Conservation (phyloP, 2,888 invertebrate species). For the Agrochola litura region DNA sequence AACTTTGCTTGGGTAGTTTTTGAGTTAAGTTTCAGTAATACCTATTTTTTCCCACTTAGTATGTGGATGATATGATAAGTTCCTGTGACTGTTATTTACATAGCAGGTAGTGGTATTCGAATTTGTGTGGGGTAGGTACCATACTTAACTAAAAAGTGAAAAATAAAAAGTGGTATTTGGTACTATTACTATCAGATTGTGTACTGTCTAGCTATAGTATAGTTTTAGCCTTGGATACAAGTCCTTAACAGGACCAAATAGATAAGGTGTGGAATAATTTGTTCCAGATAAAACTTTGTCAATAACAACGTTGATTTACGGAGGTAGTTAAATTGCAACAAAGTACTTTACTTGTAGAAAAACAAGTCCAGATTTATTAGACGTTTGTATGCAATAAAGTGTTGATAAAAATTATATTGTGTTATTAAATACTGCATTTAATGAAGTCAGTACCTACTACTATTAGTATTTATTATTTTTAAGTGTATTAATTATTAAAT, state of each 20-base stretch:
- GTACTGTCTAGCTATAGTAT: constrained; percentile 6
- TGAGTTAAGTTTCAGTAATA: too few species aligned
- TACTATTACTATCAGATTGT: too few species aligned
- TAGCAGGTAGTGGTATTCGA: too few species aligned
- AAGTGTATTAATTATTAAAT: not conserved
- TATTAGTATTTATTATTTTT: not conserved
- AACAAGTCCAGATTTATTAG: constrained; percentile 69
- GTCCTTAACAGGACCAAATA: constrained; percentile 22
- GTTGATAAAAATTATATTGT: constrained; percentile 55
- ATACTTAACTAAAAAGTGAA: too few species aligned
- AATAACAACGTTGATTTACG: constrained; percentile 51
- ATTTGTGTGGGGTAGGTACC: too few species aligned
- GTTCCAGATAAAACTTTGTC: constrained; percentile 38
- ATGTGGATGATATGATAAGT: too few species aligned
- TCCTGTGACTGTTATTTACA: too few species aligned
- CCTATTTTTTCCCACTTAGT: too few species aligned
- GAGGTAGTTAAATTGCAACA: constrained; percentile 49
- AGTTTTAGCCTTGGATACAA: constrained; percentile 23
- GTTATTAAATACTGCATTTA: constrained; percentile 16
- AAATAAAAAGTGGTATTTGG: too few species aligned
- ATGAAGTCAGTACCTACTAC: constrained; percentile 1
- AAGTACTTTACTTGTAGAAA: constrained; percentile 53
- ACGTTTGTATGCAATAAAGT: constrained; percentile 55
- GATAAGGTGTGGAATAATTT: constrained; percentile 53
- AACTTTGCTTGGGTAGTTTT: too few species aligned